Evolutionary conservation across 2,797 vertebrate species (phyloP), one percentile per base, ranked within the genome.

Genomic region (Pogonophryne albipinna): DNA sequence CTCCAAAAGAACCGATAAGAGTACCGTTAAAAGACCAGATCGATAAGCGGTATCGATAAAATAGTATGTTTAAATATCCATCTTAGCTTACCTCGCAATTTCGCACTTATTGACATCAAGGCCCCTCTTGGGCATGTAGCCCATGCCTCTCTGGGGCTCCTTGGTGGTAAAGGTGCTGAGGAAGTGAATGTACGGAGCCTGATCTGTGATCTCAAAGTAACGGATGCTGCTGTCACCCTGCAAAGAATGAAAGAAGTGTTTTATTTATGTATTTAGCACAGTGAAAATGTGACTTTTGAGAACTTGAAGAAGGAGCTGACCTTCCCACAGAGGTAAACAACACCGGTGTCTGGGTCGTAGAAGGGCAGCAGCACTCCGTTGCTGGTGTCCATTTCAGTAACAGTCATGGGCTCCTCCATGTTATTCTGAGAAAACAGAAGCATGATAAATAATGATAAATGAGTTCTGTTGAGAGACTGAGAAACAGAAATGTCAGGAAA

Each of bases 51-150:
- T 23, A 23, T 23, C 23, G 23, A 23, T 23, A 23, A 23, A 23
- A 23, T 23, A 23, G 23, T 23, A 53, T 15, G 11, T 53, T 38
- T 12, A 49, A 7, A 31, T 14, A 41, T 55, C 31, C 6, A 58
- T 14, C 20, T 45, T 10, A n/a, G 10, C 77, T 92, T 88, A 99
- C 98, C 98, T 97, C 76, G 98, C 96, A 17, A 99, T 99, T 94
- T 99, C 98, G 50, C 98, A 99, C 94, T 99, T 99, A 95, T 98
- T 99, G 80, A 99, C 98, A 1, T 99, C 98, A 0, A 99, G 95
- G 50, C 98, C 98, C 86, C 98, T 94, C 92, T 99, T 99, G 77
- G 97, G 95, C 98, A 99, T 99, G 94, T 96, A 99, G n/a, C 98
- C 98, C 98, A 99, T 99, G 38, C 98, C 98, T 76, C 98, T 93